These are phyloP conservation scores for Triplophysa tibetana DNA, from an alignment of 2,113 vertebrate species.

Conservation along the genomic window DNA sequence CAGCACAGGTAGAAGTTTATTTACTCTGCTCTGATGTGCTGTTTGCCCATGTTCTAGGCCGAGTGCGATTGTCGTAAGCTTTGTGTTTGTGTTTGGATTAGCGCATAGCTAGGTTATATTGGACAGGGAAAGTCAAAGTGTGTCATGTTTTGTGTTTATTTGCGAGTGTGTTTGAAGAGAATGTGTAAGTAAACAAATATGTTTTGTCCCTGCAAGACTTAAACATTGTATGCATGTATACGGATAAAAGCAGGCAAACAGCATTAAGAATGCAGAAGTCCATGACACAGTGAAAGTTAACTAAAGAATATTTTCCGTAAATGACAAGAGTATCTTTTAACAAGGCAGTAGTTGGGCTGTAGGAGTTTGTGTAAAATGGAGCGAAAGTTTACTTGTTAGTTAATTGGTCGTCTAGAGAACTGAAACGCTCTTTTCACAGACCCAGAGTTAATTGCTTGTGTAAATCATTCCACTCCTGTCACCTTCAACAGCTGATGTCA, in stretches of 20 bases:
- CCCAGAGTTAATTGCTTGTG: conserved; percentile 13
- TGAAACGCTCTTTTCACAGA: neutral
- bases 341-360: neutral
- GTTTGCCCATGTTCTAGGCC: neutral
- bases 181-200: neutral
- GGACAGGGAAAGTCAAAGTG: neutral
- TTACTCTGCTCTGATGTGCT: neutral
- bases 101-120: neutral
- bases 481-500: conserved; percentile 41
- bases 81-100: conserved; percentile 23
- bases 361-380: conserved; percentile 18
- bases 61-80: conserved; percentile 3
- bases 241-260: neutral
- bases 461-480: conserved; percentile 40
- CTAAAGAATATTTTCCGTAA: neutral
- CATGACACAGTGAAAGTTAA: neutral
- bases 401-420: conserved; percentile 10
- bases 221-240: neutral
- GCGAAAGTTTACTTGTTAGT: neutral
- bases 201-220: neutral
- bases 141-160: neutral
- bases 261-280: neutral
- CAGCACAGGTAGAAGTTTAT: neutral
- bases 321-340: neutral
- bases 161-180: neutral